Base-by-base conservation (phyloP, 2,888 invertebrate species). In the Platycheirus rosarum region DNA sequence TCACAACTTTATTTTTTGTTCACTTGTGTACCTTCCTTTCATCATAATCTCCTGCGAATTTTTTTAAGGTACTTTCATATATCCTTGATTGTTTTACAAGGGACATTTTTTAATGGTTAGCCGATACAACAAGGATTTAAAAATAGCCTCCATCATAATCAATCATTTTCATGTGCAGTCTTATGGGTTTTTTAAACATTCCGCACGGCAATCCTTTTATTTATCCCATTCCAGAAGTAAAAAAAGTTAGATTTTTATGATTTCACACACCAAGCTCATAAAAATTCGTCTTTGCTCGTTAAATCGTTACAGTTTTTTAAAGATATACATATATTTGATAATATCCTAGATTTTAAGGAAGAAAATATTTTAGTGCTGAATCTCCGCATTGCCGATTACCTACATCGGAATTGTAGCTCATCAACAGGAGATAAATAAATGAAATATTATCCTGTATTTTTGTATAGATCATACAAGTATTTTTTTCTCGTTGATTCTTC, bases 151-250 rank as follows among this genome's bases (percentile, higher is more conserved):
- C 70, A 48, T 48, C 51, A 13, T 46, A 60, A 62, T 60, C 29
- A 65, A 69, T 70, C 57, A 74, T 74, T 74, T 74, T 57, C 53
- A 48, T 57, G 26, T 48, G 42, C 26, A 62, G 44, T 40, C 23
- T n/a, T 46, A 55, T 18, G 9, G 42, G n/a, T 51, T 11, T 29
- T 48, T 60, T 42, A 29, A 60, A 16, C 23, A 6, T 16, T 20
- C 70, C 51, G 37, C 40, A 26, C 53, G 16, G 20, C 37, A 70
- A 60, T 46, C 40, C 65, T 60, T 49, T 80, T 55, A 65, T 69
- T 63, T 79, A 79, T 65, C 74, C 75, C 79, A 79, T 69, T 51
- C 63, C 63, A 63, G n/a, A n/a, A n/a, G n/a, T n/a, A n/a, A 18
- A 37, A 42, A 42, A 14, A 51, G 13, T 74, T 40, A 8, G 11